phyloP scores from a whole-genome alignment of 2,888 invertebrate species.

The Heliconius ethilla region DNA sequence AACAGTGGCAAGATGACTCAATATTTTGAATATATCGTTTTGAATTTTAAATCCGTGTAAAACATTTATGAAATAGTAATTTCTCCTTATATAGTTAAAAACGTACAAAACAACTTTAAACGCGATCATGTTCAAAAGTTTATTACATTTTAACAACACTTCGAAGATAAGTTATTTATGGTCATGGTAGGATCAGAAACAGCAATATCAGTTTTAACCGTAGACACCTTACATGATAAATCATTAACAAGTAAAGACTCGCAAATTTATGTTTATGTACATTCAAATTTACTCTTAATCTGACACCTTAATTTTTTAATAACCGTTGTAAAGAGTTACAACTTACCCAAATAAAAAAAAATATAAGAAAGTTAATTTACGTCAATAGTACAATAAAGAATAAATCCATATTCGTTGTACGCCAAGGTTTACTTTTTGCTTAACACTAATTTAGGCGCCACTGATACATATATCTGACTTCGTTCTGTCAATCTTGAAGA shows the following conservation, averaged over 20 bases:
- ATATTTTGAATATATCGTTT: neutral
- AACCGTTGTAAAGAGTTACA: slow-evolving; percentile 6
- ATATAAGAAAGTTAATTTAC: neutral
- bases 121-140: slow-evolving; percentile 9
- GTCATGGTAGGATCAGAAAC: slow-evolving; percentile 1
- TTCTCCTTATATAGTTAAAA: slow-evolving; percentile 2
- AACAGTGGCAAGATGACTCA: neutral
- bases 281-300: neutral
- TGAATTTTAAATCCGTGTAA: neutral
- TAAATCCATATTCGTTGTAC: slow-evolving; percentile 50
- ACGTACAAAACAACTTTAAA: slow-evolving; percentile 16
- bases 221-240: slow-evolving; percentile 12
- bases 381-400: slow-evolving; percentile 8
- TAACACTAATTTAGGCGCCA: slow-evolving; percentile 66
- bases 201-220: slow-evolving; percentile 15
- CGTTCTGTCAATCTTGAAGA: slow-evolving; percentile 68
- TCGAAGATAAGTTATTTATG: slow-evolving; percentile 14
- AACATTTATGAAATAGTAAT: slow-evolving; percentile 4
- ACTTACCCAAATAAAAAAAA: neutral
- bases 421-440: slow-evolving; percentile 61
- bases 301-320: slow-evolving; percentile 25
- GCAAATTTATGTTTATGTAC: neutral
- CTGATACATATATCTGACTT: slow-evolving; percentile 58
- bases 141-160: slow-evolving; percentile 19
- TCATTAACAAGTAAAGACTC: slow-evolving; percentile 4